Evolutionary conservation across 1,140 invertebrate species (phyloP).

Genomic region (Drosophila malerkotliana): DNA sequence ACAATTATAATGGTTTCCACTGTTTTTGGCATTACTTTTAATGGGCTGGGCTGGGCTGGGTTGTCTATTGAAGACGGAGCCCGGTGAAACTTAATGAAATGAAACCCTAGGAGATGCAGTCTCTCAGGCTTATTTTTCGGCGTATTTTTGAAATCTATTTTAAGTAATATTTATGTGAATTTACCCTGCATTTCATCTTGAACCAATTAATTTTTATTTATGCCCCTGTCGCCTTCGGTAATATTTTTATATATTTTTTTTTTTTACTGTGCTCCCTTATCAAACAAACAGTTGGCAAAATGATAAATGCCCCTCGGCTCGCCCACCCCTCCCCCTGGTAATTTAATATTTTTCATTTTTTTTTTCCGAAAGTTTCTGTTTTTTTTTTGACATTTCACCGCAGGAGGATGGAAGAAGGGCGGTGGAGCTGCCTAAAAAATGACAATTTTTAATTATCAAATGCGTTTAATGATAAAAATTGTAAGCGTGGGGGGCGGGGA

Average conservation of each 20-base stretch:
- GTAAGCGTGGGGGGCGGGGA: slow-evolving; percentile 32
- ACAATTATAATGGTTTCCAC: slow-evolving; percentile 52
- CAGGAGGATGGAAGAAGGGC: neutral
- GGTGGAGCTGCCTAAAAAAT: slow-evolving; percentile 71
- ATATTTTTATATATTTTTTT: slow-evolving; percentile 1
- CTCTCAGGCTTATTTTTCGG: slow-evolving; percentile 21
- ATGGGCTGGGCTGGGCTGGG: slow-evolving; percentile 11
- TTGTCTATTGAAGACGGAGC: slow-evolving; percentile 43
- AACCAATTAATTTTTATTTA: slow-evolving; percentile 59
- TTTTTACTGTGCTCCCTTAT: slow-evolving; percentile 64
- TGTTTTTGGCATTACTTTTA: slow-evolving; percentile 44
- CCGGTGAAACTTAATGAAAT: slow-evolving; percentile 68
- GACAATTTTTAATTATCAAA: slow-evolving; percentile 84
- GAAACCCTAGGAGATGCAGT: slow-evolving; percentile 46
- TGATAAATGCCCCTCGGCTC: slow-evolving; percentile 71
- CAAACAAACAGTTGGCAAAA: slow-evolving; percentile 82
- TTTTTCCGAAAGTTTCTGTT: slow-evolving; percentile 16
- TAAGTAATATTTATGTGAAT: slow-evolving; percentile 73
- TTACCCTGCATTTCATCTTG: slow-evolving; percentile 21
- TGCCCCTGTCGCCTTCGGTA: slow-evolving; percentile 12
- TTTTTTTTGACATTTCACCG: neutral
- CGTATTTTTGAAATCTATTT: slow-evolving; percentile 63
- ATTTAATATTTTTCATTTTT: slow-evolving; percentile 69
- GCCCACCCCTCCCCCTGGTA: slow-evolving; percentile 42
- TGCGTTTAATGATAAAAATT: slow-evolving; percentile 84